Evolutionary conservation across 2,888 invertebrate genomes (phyloP).

Genomic region (Boloria selene): DNA sequence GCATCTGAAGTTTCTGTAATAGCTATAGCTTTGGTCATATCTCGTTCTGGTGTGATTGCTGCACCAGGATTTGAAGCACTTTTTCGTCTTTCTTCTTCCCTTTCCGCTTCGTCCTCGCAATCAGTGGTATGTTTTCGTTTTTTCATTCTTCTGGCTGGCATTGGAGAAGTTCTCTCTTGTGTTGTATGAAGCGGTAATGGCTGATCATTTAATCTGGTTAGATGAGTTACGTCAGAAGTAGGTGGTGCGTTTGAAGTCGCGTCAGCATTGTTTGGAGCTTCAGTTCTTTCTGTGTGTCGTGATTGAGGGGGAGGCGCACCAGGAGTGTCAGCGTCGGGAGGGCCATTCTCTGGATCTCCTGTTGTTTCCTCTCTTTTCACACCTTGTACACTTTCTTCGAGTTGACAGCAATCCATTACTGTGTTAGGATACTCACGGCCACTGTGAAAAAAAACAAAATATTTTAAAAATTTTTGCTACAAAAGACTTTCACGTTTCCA

Average conservation of each 20-base stretch:
- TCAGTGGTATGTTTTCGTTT: slow-evolving; percentile 76
- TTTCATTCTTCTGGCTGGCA: slow-evolving; percentile 84
- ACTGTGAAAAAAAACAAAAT: slow-evolving; percentile 77
- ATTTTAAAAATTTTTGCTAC: neutral
- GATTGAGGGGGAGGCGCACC: slow-evolving; percentile 68
- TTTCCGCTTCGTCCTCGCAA: slow-evolving; percentile 69
- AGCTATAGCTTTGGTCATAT: slow-evolving; percentile 68
- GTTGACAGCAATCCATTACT: slow-evolving; percentile 96
- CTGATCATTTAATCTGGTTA: slow-evolving; percentile 72
- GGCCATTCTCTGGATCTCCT: slow-evolving; percentile 93
- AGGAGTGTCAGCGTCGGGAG: slow-evolving; percentile 90
- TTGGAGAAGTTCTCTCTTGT: slow-evolving; percentile 79
- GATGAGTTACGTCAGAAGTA: slow-evolving; percentile 71
- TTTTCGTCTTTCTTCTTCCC: slow-evolving; percentile 74
- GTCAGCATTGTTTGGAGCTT: slow-evolving; percentile 69
- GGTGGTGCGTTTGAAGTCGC: slow-evolving; percentile 71
- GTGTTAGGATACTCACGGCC: slow-evolving; percentile 94
- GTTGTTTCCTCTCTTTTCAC: slow-evolving; percentile 92
- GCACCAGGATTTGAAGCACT: slow-evolving; percentile 71
- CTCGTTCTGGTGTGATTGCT: slow-evolving; percentile 70
- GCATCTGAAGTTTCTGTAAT: slow-evolving; percentile 72
- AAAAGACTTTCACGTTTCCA: too few species aligned
- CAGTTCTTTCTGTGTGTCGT: slow-evolving; percentile 69
- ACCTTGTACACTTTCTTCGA: slow-evolving; percentile 90
- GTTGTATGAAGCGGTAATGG: slow-evolving; percentile 71